Base-by-base conservation (phyloP, 2,113 vertebrate species). In the Thryonomys swinderianus region DNA sequence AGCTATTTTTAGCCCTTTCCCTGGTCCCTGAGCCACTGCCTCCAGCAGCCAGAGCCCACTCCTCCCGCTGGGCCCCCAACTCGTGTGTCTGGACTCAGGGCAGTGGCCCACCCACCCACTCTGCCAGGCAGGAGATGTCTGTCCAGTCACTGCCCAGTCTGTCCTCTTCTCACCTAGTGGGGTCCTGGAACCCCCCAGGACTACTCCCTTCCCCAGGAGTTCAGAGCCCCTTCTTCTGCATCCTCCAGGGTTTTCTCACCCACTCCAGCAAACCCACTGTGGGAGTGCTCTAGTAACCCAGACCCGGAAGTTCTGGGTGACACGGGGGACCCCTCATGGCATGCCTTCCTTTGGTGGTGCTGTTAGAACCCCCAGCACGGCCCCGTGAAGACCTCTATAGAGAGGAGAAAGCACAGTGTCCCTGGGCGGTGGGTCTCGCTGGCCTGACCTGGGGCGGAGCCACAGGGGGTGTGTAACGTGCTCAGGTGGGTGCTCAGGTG, bases 1-100 rank as follows among this genome's bases (percentile, higher is more conserved):
- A 96, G 98, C 98, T 99, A 99, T 99, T 99, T 99, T 99, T 99
- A 98, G 98, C 95, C 98, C 98, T 97, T 96, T 96, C 86, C 96
- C 97, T 97, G 96, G 98, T 98, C 96, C 98, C 84, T 98, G 98
- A 98, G 98, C 97, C 98, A 98, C 98, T 97, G 97, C 96, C 98
- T 97, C 97, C 94, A 94, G 96, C 97, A 97, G 95, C 81, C 94
- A 95, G 95, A 96, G 97, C 98, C 98, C 98, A 98, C 98, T 98
- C 97, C 98, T 97, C 98, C 96, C 96, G 97, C 97, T 96, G 98
- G 98, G 98, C 98, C 99, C 99, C 99, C 98, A 98, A 66, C 91
- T 78, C 69, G 25, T 6, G 3, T 8, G 45, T 78, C 76, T 30
- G 48, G 40, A 40, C 57, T 76, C 76, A 55, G 45, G 80, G 53